Evolutionary conservation across 2,888 invertebrate species (phyloP).

Genomic region (Osmoderma eremita): DNA sequence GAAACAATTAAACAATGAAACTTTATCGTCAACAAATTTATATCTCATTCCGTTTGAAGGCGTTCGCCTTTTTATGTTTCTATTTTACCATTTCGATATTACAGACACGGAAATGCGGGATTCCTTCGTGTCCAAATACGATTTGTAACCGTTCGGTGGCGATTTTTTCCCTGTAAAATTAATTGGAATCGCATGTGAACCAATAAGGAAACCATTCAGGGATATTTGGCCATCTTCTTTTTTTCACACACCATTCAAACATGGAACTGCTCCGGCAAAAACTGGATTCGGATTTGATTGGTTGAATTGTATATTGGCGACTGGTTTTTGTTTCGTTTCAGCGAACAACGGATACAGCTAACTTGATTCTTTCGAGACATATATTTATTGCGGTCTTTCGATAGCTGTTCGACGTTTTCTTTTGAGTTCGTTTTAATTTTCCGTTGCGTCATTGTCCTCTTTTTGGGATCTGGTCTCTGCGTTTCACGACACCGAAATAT

Average conservation of each 20-base stretch:
- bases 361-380: slow-evolving; percentile 40
- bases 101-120: slow-evolving; percentile 40
- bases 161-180: slow-evolving; percentile 48
- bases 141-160: slow-evolving; percentile 49
- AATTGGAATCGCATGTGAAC: slow-evolving; percentile 52
- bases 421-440: slow-evolving; percentile 18
- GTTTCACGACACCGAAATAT: slow-evolving; percentile 33
- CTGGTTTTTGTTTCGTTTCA: slow-evolving; percentile 57
- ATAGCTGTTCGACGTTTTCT: slow-evolving; percentile 40
- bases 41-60: slow-evolving; percentile 31
- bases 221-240: slow-evolving; percentile 41
- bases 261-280: slow-evolving; percentile 55
- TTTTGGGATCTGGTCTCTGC: slow-evolving; percentile 17
- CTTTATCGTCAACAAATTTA: slow-evolving; percentile 36
- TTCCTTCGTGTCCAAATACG: slow-evolving; percentile 50
- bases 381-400: slow-evolving; percentile 43
- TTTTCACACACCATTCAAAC: slow-evolving; percentile 50
- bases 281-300: slow-evolving; percentile 59
- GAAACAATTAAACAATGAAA: slow-evolving; percentile 36
- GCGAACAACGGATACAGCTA: slow-evolving; percentile 41
- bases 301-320: slow-evolving; percentile 59
- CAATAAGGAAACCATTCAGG: slow-evolving; percentile 52
- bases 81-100: slow-evolving; percentile 35
- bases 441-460: slow-evolving; percentile 17
- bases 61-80: slow-evolving; percentile 33